These are phyloP conservation scores for Paracentrotus lividus DNA, from an alignment of 53 echinoderm and acorn worm genomes.

Conservation along the genomic window DNA sequence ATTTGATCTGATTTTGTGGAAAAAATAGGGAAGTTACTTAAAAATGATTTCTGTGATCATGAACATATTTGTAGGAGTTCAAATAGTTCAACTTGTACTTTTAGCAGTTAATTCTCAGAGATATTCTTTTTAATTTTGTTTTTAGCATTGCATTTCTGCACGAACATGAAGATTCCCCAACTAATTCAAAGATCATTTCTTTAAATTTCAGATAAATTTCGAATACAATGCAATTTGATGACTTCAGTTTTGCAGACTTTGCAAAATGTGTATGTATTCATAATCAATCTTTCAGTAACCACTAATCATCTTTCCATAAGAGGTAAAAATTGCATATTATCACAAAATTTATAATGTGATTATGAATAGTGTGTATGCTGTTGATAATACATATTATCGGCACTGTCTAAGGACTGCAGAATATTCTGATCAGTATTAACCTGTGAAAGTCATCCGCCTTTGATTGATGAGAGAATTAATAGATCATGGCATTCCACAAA, in stretches of 20 bases:
- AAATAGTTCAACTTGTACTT: neutral
- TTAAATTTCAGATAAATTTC: slow-evolving; percentile 18
- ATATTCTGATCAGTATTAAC: slow-evolving; percentile 14
- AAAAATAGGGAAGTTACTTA: neutral
- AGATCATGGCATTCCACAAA: neutral
- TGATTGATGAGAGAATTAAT: slow-evolving; percentile 41
- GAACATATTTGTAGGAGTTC: neutral
- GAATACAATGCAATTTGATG: neutral
- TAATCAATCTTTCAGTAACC: neutral
- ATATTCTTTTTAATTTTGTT: neutral
- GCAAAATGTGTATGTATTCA: neutral
- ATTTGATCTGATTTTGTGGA: neutral
- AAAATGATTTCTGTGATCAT: neutral
- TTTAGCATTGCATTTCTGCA: neutral
- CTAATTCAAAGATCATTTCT: neutral
- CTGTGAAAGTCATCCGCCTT: slow-evolving; percentile 5
- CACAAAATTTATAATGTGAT: no score
- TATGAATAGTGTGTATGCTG: neutral
- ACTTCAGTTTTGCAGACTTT: neutral
- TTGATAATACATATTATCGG: neutral
- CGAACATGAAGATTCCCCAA: neutral
- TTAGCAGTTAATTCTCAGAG: neutral
- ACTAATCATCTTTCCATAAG: slow-evolving; percentile 17
- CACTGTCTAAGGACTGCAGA: neutral
- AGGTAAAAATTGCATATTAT: neutral